A percentile compares a stretch with the other conserved stretches of the same genome.
phyloP scores from a whole-genome alignment of 2,113 vertebrate species.

The Lepus americanus region DNA sequence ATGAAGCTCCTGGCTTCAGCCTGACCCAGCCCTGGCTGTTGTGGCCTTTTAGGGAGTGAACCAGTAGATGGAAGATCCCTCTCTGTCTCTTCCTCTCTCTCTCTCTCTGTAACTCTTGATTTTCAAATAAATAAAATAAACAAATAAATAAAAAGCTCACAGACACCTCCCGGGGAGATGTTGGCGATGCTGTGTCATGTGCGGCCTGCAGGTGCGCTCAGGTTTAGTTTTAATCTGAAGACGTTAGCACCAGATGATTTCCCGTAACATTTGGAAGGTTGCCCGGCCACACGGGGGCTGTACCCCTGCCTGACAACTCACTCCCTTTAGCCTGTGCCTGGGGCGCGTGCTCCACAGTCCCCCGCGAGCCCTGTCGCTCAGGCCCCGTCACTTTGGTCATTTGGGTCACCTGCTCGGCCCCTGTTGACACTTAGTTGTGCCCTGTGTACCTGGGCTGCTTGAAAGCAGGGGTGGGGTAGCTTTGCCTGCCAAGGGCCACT shows the following conservation, averaged over 20 bases:
- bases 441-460: not conserved
- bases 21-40: too few relatives aligned
- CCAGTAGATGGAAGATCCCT: too few relatives aligned
- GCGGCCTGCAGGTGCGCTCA: not conserved
- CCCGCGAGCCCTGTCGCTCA: not conserved
- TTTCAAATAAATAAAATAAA: not conserved
- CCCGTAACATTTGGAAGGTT: too few relatives aligned
- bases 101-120: too few relatives aligned
- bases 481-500: too few relatives aligned
- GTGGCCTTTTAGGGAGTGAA: too few relatives aligned
- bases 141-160: not conserved
- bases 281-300: not conserved
- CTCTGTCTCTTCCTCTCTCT: too few relatives aligned
- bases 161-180: not conserved
- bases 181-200: not conserved
- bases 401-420: not conserved
- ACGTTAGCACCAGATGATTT: not conserved
- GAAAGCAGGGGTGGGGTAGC: not conserved
- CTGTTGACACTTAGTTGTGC: not conserved
- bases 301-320: fast-evolving
- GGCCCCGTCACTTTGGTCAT: not conserved
- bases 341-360: not conserved
- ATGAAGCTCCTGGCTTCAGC: too few relatives aligned
- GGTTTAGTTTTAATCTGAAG: not conserved
- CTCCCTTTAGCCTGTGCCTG: not conserved